These are phyloP conservation scores for Salminus brasiliensis DNA, from an alignment of 2,113 vertebrate genomes.

Conservation along the genomic window DNA sequence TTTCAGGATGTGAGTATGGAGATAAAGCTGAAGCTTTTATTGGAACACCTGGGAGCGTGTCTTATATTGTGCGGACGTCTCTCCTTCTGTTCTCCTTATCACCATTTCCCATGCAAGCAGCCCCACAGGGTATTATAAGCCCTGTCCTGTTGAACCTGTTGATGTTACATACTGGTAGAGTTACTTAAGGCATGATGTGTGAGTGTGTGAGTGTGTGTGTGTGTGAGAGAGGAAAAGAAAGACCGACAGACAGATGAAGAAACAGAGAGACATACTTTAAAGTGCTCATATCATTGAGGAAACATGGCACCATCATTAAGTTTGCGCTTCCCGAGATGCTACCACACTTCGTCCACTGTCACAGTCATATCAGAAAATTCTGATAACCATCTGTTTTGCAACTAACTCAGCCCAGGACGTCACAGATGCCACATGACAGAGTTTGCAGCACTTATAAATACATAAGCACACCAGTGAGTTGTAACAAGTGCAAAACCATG, in stretches of 20 bases:
- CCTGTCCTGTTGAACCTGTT: conserved; percentile 13
- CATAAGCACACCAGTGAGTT: too few relatives aligned
- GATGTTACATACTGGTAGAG: conserved; percentile 11
- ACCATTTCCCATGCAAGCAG: neutral
- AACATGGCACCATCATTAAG: too few relatives aligned
- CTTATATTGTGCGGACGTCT: neutral
- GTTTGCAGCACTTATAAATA: too few relatives aligned
- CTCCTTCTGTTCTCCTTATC: conserved; percentile 20
- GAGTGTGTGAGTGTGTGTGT: conserved; percentile 9
- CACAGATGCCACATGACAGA: too few relatives aligned
- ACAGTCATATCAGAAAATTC: too few relatives aligned
- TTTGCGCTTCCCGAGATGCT: too few relatives aligned
- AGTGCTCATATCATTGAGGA: neutral
- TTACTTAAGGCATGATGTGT: conserved; percentile 23
- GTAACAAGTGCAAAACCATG: too few relatives aligned
- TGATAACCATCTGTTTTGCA: too few relatives aligned
- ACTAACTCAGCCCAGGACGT: too few relatives aligned
- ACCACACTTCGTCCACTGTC: too few relatives aligned
- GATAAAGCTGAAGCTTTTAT: neutral
- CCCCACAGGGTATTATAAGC: conserved; percentile 13
- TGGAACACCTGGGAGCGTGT: neutral
- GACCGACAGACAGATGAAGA: conserved; percentile 10
- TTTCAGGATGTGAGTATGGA: neutral
- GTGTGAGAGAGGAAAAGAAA: conserved; percentile 1
- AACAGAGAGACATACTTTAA: neutral